Evolutionary conservation across 2,888 invertebrate genomes (phyloP).

Genomic region (Chymomyza caudatula): DNA sequence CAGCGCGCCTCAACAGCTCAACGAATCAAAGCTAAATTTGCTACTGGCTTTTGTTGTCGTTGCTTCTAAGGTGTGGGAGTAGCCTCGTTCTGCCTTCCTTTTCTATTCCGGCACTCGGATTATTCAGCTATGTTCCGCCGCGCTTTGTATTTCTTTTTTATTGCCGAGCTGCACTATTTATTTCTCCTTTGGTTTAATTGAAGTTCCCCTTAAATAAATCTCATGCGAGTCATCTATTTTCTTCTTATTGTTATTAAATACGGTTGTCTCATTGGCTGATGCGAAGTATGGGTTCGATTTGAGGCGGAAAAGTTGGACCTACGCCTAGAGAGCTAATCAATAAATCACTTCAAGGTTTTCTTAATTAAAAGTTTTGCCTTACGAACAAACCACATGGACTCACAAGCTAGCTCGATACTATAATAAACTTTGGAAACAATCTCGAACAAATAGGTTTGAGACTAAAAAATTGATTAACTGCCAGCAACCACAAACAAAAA

Average conservation of each 20-base stretch:
- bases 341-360: slow-evolving; percentile 77
- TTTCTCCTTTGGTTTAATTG: slow-evolving; percentile 32
- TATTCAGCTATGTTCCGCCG: slow-evolving; percentile 28
- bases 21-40: slow-evolving; percentile 37
- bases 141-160: slow-evolving; percentile 24
- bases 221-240: not conserved
- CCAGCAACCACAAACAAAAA: slow-evolving; percentile 59
- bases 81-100: slow-evolving; percentile 10
- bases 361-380: slow-evolving; percentile 75
- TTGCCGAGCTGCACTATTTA: slow-evolving; percentile 62
- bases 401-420: slow-evolving; percentile 7
- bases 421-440: slow-evolving; percentile 59
- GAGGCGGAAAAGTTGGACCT: slow-evolving; percentile 33
- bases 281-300: slow-evolving; percentile 16
- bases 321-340: slow-evolving; percentile 65
- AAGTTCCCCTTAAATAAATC: slow-evolving; percentile 7
- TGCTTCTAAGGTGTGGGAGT: slow-evolving; percentile 20
- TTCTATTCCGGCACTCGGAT: slow-evolving; percentile 19
- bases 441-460: slow-evolving; percentile 25
- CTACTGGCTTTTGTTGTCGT: slow-evolving; percentile 6
- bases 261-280: not conserved
- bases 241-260: slow-evolving; percentile 34
- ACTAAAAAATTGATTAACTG: slow-evolving; percentile 66
- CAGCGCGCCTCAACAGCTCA: slow-evolving; percentile 51
- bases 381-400: slow-evolving; percentile 50